Evolutionary conservation across 64 coral and sea anemone species (phyloP).

Genomic region (Pocillopora verrucosa): DNA sequence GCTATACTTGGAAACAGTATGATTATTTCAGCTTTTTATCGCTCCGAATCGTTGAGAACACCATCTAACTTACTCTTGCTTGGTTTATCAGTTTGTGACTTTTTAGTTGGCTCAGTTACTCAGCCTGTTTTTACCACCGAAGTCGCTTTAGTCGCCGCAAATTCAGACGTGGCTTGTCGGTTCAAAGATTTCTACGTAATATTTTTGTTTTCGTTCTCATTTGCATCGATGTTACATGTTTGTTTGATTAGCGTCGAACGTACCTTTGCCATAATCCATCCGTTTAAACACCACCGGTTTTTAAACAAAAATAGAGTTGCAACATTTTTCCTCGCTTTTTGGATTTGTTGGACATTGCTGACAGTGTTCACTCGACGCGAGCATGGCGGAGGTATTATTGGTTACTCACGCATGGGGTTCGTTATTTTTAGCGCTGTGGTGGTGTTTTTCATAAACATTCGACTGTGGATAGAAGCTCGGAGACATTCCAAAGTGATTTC

Average conservation of each 20-base stretch:
- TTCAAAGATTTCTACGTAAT: constrained; percentile 63
- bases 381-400: constrained; percentile 41
- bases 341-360: constrained; percentile 42
- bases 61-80: constrained; percentile 54
- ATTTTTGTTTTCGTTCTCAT: constrained; percentile 35
- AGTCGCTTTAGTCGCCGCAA: constrained; percentile 1
- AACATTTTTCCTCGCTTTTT: constrained; percentile 13
- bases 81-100: constrained; percentile 51
- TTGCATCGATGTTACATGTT: constrained; percentile 35
- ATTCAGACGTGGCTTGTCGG: constrained; percentile 32
- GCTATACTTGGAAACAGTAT: constrained; percentile 31
- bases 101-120: constrained; percentile 43
- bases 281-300: constrained; percentile 30
- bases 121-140: constrained; percentile 34
- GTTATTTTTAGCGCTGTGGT: constrained; percentile 37
- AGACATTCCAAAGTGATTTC: neutral
- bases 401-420: constrained; percentile 50
- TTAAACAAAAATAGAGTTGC: constrained; percentile 32
- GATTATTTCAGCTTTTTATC: constrained; percentile 48
- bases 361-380: constrained; percentile 32
- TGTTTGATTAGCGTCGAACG: constrained; percentile 51
- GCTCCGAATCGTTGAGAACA: constrained; percentile 25
- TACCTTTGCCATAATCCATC: constrained; percentile 46
- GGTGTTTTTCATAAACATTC: constrained; percentile 30
- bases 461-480: constrained; percentile 31